These are phyloP conservation scores for Tamandua tetradactyla DNA, from an alignment of 2,797 vertebrate genomes.

Conservation along the genomic window DNA sequence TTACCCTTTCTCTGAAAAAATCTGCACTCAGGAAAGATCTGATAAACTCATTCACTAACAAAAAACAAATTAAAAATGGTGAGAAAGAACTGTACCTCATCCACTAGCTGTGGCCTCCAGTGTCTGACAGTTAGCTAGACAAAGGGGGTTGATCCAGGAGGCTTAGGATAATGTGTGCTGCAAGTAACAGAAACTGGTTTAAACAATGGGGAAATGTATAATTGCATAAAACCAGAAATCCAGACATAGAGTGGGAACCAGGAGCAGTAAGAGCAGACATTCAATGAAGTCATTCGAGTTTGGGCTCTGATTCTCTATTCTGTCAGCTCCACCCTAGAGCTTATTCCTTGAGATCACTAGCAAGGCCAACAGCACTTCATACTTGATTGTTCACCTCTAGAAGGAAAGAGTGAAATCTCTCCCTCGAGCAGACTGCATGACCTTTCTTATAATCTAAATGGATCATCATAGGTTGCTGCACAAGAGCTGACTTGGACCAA, in stretches of 20 bases:
- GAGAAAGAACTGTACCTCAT: neutral
- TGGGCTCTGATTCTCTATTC: neutral
- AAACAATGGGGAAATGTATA: neutral
- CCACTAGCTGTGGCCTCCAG: neutral
- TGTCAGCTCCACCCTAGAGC: neutral
- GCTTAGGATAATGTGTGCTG: neutral
- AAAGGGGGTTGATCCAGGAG: neutral
- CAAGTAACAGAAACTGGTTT: neutral
- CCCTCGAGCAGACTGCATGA: neutral
- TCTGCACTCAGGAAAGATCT: slow-evolving; percentile 50
- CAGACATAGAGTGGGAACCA: neutral
- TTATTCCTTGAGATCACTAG: neutral
- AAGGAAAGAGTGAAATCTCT: neutral
- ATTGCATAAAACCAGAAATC: neutral
- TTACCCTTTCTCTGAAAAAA: neutral
- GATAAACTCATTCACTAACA: slow-evolving; percentile 41
- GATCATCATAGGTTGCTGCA: neutral
- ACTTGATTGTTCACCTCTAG: neutral
- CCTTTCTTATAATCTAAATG: neutral
- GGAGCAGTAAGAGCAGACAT: neutral
- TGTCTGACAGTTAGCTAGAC: neutral
- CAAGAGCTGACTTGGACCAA: neutral
- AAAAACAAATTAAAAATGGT: neutral
- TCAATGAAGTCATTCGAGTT: neutral
- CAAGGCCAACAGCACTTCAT: neutral